Base-by-base conservation (phyloP, 1,140 invertebrate genomes). In the Lucilia cuprina region DNA sequence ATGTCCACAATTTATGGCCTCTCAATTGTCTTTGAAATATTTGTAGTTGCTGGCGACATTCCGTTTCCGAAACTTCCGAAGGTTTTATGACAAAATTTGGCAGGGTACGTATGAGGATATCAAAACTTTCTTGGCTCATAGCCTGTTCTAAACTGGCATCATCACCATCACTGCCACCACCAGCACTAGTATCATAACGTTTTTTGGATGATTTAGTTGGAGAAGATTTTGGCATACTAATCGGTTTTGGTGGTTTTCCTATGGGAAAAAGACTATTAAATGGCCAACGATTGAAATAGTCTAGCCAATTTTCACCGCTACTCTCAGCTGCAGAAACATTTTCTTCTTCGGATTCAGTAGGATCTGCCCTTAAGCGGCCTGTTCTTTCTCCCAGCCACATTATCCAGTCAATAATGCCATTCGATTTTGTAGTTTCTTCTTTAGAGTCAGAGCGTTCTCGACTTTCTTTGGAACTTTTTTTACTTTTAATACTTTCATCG, bases 41-140 rank as follows among this genome's bases (percentile, higher is more conserved):
- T 88, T 94, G 94, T 74, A 94, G 93, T 83, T 95, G 94, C 86
- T 94, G 93, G 86, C 94, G 93, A 91, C 94, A 95, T 88, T 93
- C 93, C 47, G 92, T 89, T 89, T 94, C 92, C 86, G 93, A 92
- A 84, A 94, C 92, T 83, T 92, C 92, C 82, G 93, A 93, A 87
- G 94, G 94, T 92, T 94, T 94, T 84, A 94, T 93, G 86, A 94
- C 93, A 91, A 95, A 94, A 55, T 93, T 93, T 82, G 94, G 94
- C 85, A 94, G 91, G 86, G 92, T 93, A 84, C 94, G 91, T 82
- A 93, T 92, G 83, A 93, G 91, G 86, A 92, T 92, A 87, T 93
- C 93, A 87, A 93, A 93, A 87, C 92, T 87, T 88, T 93, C 90
- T 91, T 89, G 86, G 55, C 86, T 88, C 83, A 85, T 86, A 0